Conservation (phyloP, 2,888 invertebrate genomes). For the Orthosia gracilis region DNA sequence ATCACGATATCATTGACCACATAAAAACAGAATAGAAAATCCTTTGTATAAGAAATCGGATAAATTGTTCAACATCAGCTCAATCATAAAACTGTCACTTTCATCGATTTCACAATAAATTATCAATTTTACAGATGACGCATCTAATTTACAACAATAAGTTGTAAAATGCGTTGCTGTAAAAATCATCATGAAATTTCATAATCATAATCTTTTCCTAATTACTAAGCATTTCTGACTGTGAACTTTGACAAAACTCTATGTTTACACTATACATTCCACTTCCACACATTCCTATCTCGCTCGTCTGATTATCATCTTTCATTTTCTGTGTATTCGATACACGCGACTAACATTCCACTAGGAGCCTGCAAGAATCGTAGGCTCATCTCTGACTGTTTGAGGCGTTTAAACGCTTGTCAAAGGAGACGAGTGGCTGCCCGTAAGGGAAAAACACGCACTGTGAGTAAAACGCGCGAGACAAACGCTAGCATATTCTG, state of each 20-base stretch:
- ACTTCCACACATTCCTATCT: conserved; percentile 49
- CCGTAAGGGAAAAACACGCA: conserved; percentile 44
- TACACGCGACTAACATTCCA: conserved; percentile 59
- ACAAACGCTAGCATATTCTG: conserved; percentile 24
- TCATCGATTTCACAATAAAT: conserved; percentile 39
- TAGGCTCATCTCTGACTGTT: conserved; percentile 61
- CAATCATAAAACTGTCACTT: conserved; percentile 21
- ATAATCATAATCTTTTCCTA: conserved; percentile 1
- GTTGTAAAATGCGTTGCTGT: neutral
- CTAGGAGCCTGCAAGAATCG: conserved; percentile 48
- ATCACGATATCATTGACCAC: conserved; percentile 12
- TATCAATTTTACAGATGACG: conserved; percentile 22
- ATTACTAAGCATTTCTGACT: conserved; percentile 48
- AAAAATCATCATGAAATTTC: conserved; percentile 4
- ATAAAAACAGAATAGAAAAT: conserved; percentile 1
- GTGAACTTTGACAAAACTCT: conserved; percentile 53
- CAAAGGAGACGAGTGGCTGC: conserved; percentile 47
- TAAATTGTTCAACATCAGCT: conserved; percentile 10
- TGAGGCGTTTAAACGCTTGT: conserved; percentile 63
- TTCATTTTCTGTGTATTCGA: conserved; percentile 57
- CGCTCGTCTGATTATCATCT: conserved; percentile 46
- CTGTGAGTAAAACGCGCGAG: conserved; percentile 44
- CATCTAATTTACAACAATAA: conserved; percentile 3
- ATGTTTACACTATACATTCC: conserved; percentile 54
- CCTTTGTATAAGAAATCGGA: neutral